Evolutionary conservation across 2,797 vertebrate genomes (phyloP).

Genomic region (Thunnus albacares): DNA sequence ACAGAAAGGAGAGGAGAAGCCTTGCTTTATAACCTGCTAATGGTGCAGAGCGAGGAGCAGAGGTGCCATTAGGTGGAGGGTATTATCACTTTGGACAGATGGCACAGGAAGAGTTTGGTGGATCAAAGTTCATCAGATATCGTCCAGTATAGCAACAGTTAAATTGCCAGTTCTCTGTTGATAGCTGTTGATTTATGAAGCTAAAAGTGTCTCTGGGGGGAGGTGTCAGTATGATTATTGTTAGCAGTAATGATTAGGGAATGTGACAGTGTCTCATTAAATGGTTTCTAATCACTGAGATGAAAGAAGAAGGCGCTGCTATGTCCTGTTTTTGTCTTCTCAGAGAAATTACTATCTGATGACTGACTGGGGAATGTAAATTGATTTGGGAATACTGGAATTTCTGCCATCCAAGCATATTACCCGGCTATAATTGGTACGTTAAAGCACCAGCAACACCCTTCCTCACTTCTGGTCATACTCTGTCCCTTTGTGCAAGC

Average conservation of each 20-base stretch:
- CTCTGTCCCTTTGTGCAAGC: constrained; percentile 12
- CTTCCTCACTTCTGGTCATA: constrained; percentile 8
- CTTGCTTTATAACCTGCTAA: constrained; percentile 79
- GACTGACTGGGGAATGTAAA: constrained; percentile 43
- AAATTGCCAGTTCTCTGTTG: constrained; percentile 4
- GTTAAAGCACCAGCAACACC: constrained; percentile 22
- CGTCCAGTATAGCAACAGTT: constrained; percentile 41
- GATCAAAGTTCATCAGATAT: constrained; percentile 53
- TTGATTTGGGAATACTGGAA: constrained; percentile 68
- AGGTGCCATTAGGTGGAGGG: constrained; percentile 64
- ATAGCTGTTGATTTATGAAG: constrained; percentile 13
- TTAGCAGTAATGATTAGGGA: constrained; percentile 17
- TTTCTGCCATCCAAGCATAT: constrained; percentile 28
- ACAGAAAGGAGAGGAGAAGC: constrained; percentile 37
- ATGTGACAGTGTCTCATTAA: constrained; percentile 44
- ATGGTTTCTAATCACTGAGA: constrained; percentile 39
- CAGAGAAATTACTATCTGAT: constrained; percentile 36
- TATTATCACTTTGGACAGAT: constrained; percentile 80
- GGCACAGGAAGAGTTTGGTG: constrained; percentile 61
- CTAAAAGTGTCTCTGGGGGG: constrained; percentile 9
- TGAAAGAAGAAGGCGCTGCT: constrained; percentile 23
- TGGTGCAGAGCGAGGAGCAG: constrained; percentile 54
- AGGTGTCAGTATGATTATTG: constrained; percentile 21
- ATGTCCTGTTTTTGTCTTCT: constrained; percentile 40
- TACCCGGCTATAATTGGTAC: constrained; percentile 20